Percentiles rank a stretch among this genome's conserved stretches.
Evolutionary conservation across 2,797 vertebrate species (phyloP).

Genomic region (Cuculus canorus): DNA sequence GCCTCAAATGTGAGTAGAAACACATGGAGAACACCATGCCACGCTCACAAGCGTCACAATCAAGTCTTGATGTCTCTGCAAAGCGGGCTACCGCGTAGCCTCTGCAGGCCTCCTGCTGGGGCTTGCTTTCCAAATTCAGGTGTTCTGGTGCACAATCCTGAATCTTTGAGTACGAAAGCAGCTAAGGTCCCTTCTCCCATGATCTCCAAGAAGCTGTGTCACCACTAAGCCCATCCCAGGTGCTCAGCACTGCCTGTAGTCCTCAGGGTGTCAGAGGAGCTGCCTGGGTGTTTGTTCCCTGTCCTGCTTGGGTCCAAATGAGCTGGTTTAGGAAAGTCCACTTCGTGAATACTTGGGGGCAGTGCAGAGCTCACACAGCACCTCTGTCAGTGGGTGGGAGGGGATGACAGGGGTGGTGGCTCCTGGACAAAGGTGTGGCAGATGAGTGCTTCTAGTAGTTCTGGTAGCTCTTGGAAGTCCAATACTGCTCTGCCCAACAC

Average conservation of each 20-base stretch:
- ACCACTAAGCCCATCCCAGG: not conserved
- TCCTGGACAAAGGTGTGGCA: not conserved
- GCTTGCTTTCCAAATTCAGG: accelerated
- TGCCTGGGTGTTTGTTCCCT: not conserved
- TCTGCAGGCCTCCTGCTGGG: not conserved
- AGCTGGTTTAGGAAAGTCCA: not conserved
- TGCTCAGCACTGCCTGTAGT: not conserved
- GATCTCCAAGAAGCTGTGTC: not conserved
- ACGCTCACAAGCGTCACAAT: not conserved
- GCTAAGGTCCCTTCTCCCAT: not conserved
- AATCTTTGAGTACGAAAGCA: not conserved
- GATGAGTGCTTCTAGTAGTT: not conserved
- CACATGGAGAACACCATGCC: not conserved
- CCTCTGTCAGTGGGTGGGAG: not conserved
- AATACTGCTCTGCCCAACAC: not conserved
- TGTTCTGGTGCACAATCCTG: not conserved
- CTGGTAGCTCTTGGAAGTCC: not conserved
- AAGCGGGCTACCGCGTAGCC: not conserved
- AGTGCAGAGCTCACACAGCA: not conserved
- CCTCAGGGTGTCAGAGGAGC: not conserved
- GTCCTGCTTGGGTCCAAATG: not conserved
- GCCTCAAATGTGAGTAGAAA: not conserved
- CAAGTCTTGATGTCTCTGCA: not conserved
- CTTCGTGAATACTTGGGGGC: not conserved
- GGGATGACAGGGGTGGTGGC: not conserved